Base-by-base conservation (phyloP, 2,888 invertebrate genomes). In the Sinopyrophorus schimmeli region DNA sequence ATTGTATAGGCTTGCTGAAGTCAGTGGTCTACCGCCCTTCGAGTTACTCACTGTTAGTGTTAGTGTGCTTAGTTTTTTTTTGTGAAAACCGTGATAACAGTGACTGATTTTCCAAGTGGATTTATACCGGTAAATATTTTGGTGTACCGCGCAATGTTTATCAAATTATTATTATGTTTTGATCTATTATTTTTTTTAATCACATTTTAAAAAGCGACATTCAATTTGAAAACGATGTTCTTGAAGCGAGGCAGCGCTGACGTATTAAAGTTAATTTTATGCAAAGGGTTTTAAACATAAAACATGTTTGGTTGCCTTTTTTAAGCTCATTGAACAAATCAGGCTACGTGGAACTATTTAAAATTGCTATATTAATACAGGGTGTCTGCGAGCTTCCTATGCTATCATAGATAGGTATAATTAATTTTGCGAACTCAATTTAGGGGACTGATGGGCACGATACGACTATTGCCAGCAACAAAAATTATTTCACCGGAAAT, bases 371-470 rank as follows among this genome's bases (percentile, higher is more conserved):
- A 42, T 48, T 42, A 49, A 49, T 43, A 32, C 27, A 21, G 27
- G n/a, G 34, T 40, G 34, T 40, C 35, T 39, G 30, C 24, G 12
- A 43, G 32, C 46, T 46, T 60, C 62, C 59, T 52, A 46, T 52
- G 51, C 55, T 63, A 62, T 64, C 60, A 60, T 58, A 58, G 58
- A 58, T 58, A 60, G 62, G n/a, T n/a, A n/a, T n/a, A n/a, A 60
- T 60, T 61, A 63, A 64, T 63, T 64, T 61, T 53, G 59, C 55
- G 49, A 39, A 34, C 35, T 26, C 47, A 49, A 57, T 58, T 47
- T 48, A 49, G 40, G 38, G 27, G 35, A 28, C 15, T 34, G 16
- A 24, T 39, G 40, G 31, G 37, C 47, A 46, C 43, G 43, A 54
- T 47, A 53, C 48, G 44, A 47, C 38, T 44, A 44, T 46, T 50